Conservation (phyloP, 2,797 vertebrate genomes). For the Micrastur ruficollis region DNA sequence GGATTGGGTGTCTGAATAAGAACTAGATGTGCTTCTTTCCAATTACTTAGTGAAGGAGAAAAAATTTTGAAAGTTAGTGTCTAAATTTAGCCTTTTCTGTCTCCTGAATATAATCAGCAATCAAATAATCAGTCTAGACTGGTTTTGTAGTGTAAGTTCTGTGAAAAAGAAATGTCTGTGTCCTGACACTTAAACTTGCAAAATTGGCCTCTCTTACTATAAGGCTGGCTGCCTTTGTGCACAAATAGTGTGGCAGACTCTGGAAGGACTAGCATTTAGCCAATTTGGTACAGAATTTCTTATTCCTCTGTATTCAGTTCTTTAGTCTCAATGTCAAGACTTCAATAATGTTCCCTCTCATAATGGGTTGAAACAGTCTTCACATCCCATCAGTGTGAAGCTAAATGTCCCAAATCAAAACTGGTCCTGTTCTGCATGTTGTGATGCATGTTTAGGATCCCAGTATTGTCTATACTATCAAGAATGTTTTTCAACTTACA, state of each 20-base stretch:
- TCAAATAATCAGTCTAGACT: not conserved
- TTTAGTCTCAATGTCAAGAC: not conserved
- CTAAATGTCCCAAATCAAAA: not conserved
- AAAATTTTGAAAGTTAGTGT: not conserved
- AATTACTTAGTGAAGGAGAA: not conserved
- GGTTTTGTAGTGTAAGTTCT: not conserved
- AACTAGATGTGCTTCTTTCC: not conserved
- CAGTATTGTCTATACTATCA: not conserved
- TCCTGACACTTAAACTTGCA: not conserved
- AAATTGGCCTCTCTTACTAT: not conserved
- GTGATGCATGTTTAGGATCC: not conserved
- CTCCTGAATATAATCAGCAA: not conserved
- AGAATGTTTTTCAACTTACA: not conserved
- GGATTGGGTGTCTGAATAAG: not conserved
- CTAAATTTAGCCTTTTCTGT: not conserved
- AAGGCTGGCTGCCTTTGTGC: not conserved
- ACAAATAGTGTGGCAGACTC: not conserved
- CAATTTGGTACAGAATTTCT: not conserved
- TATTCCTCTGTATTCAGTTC: not conserved
- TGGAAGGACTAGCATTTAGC: not conserved
- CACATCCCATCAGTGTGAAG: not conserved
- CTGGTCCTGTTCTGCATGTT: not conserved
- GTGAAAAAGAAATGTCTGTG: not conserved
- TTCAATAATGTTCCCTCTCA: not conserved
- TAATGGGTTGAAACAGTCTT: not conserved